phyloP scores from a whole-genome alignment of 2,113 vertebrate species.

The Amblyornis subalaris region DNA sequence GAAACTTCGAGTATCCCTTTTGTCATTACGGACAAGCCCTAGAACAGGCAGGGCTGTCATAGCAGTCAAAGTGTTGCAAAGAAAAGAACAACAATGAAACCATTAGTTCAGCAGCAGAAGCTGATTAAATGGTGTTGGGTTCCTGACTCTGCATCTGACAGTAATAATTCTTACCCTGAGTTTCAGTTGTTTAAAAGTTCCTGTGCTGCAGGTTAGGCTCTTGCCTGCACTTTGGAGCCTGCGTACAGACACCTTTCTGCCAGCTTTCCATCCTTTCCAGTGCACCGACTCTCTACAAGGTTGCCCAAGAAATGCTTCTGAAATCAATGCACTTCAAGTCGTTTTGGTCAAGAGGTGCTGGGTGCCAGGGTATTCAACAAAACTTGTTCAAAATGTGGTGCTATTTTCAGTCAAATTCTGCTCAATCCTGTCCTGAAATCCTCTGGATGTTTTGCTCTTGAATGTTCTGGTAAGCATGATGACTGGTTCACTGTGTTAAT shows the following conservation, averaged over 20 bases:
- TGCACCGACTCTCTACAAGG: neutral
- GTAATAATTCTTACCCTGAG: neutral
- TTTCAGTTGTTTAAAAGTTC: neutral
- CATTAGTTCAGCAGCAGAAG: constrained; percentile 22
- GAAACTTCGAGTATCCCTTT: constrained; percentile 26
- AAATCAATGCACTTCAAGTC: neutral
- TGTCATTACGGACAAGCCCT: constrained; percentile 25
- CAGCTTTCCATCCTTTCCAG: neutral
- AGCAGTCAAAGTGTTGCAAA: constrained; percentile 9
- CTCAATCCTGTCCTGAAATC: constrained; percentile 49
- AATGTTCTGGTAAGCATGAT: constrained; percentile 31
- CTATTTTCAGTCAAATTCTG: constrained; percentile 27
- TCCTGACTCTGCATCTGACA: constrained; percentile 7
- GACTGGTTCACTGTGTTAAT: constrained; percentile 56
- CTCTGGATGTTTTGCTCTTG: constrained; percentile 52
- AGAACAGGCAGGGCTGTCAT: constrained; percentile 31
- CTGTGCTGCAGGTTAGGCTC: neutral
- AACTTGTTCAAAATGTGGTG: neutral
- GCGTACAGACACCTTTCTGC: neutral
- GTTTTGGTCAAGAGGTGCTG: neutral
- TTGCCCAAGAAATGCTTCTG: neutral
- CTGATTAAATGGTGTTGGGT: neutral
- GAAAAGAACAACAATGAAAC: neutral
- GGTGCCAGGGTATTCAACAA: neutral
- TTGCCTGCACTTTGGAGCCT: neutral